Evolutionary conservation across 92 coral and sea anemone species (phyloP).

Genomic region (Scolanthus callimorphus): DNA sequence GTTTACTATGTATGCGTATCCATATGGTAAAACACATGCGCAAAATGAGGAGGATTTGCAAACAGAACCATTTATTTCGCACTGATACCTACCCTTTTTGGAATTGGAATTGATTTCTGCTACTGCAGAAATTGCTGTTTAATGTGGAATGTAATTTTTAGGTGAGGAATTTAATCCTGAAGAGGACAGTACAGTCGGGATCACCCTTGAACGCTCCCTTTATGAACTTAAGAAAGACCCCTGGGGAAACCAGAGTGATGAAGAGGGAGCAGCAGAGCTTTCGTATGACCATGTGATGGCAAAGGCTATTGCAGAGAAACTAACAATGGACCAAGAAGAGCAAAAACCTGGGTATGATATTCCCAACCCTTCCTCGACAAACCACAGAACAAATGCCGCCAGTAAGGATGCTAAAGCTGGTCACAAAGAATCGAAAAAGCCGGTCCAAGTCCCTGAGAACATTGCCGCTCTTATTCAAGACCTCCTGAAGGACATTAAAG

Average conservation of each 20-base stretch:
- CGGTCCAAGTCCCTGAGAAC: not conserved
- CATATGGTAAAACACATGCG: too few species aligned
- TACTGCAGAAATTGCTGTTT: too few species aligned
- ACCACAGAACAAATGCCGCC: not conserved
- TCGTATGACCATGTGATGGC: conserved; percentile 12
- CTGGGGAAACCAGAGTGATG: conserved; percentile 18
- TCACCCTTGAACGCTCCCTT: conserved; percentile 19
- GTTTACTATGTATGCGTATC: too few species aligned
- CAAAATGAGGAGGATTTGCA: too few species aligned
- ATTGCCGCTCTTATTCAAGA: conserved; percentile 7
- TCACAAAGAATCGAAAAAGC: not conserved
- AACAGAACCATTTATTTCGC: too few species aligned
- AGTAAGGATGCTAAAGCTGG: not conserved
- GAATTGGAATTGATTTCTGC: too few species aligned
- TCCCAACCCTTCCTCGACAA: not conserved
- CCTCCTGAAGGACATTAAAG: not conserved
- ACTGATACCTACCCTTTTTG: too few species aligned
- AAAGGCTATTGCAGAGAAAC: not conserved
- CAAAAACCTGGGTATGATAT: not conserved
- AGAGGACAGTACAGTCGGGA: conserved; percentile 52
- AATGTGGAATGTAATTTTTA: too few species aligned
- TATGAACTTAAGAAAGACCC: conserved; percentile 6
- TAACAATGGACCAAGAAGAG: not conserved
- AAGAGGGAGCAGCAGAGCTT: not conserved
- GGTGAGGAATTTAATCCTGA: conserved; percentile 37